phyloP scores from a whole-genome alignment of 2,113 vertebrate genomes.

The Pristiophorus japonicus region DNA sequence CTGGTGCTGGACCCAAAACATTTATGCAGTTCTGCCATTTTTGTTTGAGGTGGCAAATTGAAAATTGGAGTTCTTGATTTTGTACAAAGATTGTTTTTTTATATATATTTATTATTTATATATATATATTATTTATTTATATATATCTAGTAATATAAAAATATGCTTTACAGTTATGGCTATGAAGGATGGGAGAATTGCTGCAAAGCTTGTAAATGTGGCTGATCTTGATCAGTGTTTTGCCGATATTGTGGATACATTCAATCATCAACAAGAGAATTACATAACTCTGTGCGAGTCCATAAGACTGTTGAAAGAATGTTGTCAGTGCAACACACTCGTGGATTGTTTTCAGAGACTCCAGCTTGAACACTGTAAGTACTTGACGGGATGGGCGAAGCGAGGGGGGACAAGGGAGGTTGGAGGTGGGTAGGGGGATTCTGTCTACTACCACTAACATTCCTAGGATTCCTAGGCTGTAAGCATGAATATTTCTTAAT shows the following conservation, averaged over 20 bases:
- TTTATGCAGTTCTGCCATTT: neutral
- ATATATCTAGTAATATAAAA: neutral
- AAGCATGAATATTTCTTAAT: neutral
- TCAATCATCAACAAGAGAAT: slow-evolving; percentile 8
- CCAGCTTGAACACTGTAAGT: neutral
- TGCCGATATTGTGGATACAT: slow-evolving; percentile 14
- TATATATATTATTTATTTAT: neutral
- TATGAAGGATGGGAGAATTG: neutral
- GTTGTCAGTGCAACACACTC: neutral
- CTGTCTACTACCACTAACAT: neutral
- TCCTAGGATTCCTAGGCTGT: neutral
- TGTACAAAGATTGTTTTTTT: neutral
- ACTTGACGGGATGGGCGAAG: neutral
- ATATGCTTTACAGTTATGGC: neutral
- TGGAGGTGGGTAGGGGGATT: no score
- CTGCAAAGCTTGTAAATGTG: slow-evolving; percentile 4
- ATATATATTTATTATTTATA: no score
- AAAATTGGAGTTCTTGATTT: neutral
- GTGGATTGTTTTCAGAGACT: neutral
- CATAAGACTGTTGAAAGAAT: slow-evolving; percentile 14
- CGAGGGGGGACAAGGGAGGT: no score
- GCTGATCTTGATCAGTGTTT: slow-evolving; percentile 13
- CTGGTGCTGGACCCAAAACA: neutral
- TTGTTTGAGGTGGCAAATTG: no score
- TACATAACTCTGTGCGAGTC: neutral